These are phyloP conservation scores for Caenorhabditis uteleia DNA, from an alignment of 2,888 invertebrate genomes.

Conservation along the genomic window DNA sequence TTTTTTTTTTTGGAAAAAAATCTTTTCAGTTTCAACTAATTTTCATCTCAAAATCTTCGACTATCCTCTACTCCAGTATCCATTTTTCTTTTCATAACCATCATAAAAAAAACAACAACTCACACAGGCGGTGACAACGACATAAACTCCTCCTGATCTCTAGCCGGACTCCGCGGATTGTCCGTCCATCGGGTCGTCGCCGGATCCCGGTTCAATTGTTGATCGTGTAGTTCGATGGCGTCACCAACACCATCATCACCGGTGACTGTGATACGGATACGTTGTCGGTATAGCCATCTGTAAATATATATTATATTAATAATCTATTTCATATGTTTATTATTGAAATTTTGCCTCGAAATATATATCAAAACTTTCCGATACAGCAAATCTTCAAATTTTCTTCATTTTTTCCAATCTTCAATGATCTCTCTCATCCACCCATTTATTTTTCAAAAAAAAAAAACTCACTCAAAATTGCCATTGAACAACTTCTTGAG, in stretches of 20 bases:
- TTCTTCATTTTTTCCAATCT: too few relatives aligned
- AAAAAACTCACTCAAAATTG: constrained; percentile 73
- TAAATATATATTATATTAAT: too few relatives aligned
- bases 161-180: constrained; percentile 43
- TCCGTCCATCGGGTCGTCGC: constrained; percentile 44
- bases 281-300: constrained; percentile 84
- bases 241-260: constrained; percentile 74
- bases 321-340: too few relatives aligned
- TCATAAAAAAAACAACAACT: constrained; percentile 10
- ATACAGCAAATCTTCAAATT: too few relatives aligned
- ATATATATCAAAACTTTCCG: too few relatives aligned
- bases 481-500: constrained; percentile 79
- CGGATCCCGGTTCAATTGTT: constrained; percentile 71
- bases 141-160: constrained; percentile 37
- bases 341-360: too few relatives aligned
- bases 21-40: not conserved
- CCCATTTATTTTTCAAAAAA: not conserved
- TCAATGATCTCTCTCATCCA: too few relatives aligned
- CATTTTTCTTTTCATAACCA: not conserved
- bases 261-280: constrained; percentile 85
- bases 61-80: not conserved
- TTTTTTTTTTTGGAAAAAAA: constrained; percentile 2
- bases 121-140: constrained; percentile 38
- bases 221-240: constrained; percentile 80
- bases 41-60: not conserved